Evolutionary conservation across 2,113 vertebrate genomes (phyloP).

Genomic region (Corydoras sp.): DNA sequence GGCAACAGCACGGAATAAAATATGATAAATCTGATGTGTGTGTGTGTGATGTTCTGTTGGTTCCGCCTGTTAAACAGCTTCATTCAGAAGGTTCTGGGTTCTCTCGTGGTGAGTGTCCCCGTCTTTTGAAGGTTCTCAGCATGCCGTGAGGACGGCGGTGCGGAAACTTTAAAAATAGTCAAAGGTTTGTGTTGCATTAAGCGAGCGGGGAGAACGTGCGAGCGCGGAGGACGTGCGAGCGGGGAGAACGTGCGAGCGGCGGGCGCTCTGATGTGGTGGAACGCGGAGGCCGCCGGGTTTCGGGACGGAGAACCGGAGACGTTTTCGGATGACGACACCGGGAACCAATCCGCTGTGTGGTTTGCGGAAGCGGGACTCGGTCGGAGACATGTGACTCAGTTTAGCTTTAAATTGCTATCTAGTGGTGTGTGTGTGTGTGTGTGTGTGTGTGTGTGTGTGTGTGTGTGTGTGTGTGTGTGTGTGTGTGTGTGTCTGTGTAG

Average conservation of each 20-base stretch:
- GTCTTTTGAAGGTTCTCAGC: no score
- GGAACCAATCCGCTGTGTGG: not conserved
- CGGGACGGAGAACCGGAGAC: not conserved
- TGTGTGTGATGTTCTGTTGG: not conserved
- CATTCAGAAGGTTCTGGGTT: no score
- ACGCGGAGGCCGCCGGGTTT: not conserved
- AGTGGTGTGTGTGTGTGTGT: not conserved
- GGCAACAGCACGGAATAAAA: no score
- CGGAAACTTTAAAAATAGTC: no score
- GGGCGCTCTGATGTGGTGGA: not conserved
- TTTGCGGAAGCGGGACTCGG: not conserved
- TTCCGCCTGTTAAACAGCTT: no score
- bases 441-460: not conserved
- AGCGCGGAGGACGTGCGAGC: no score
- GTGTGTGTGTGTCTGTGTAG: not conserved
- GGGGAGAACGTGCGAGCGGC: conserved; percentile 1
- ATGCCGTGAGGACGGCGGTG: no score
- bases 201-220: no score
- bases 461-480: not conserved
- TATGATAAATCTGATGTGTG: not conserved
- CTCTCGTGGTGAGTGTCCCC: no score
- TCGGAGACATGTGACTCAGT: not conserved
- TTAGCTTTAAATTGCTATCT: not conserved
- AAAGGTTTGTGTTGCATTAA: no score
- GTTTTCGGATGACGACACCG: not conserved